Conservation (phyloP, 2,888 invertebrate species). For the Ptychoptera contaminata region DNA sequence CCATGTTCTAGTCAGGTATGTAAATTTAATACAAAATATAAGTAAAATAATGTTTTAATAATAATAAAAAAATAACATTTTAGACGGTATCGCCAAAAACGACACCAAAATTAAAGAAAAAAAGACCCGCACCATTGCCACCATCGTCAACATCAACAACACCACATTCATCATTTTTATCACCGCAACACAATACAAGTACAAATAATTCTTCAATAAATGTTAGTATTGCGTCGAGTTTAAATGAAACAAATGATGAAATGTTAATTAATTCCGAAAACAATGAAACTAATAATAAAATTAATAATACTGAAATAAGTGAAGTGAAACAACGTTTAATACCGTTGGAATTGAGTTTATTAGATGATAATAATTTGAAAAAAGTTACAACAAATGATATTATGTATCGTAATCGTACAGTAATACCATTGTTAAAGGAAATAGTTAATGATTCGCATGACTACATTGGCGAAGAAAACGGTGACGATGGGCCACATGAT, state of each 20-base stretch:
- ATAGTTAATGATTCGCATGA: constrained; percentile 1
- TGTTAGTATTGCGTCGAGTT: too few species aligned
- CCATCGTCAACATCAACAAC: constrained; percentile 20
- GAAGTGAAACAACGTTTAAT: constrained; percentile 15
- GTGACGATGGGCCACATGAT: constrained; percentile 15
- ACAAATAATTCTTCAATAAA: too few species aligned
- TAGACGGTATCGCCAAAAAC: constrained; percentile 12
- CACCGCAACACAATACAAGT: too few species aligned
- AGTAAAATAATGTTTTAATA: neutral
- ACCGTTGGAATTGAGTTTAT: constrained; percentile 18
- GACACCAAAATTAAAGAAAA: constrained; percentile 38
- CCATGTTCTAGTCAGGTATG: neutral
- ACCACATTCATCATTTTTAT: neutral
- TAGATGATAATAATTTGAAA: constrained; percentile 11
- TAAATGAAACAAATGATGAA: constrained; percentile 3
- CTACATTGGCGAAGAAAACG: constrained; percentile 5
- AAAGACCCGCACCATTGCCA: constrained; percentile 50
- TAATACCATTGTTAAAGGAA: neutral
- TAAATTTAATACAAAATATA: neutral
- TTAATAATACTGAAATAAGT: too few species aligned
- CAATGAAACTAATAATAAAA: too few species aligned
- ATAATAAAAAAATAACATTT: neutral
- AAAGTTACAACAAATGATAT: too few species aligned
- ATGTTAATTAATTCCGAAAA: too few species aligned
- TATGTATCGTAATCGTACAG: neutral